A percentile compares a stretch with the other conserved stretches of the same genome.
phyloP scores from a whole-genome alignment of 2,797 vertebrate genomes.

The Paguma larvata region DNA sequence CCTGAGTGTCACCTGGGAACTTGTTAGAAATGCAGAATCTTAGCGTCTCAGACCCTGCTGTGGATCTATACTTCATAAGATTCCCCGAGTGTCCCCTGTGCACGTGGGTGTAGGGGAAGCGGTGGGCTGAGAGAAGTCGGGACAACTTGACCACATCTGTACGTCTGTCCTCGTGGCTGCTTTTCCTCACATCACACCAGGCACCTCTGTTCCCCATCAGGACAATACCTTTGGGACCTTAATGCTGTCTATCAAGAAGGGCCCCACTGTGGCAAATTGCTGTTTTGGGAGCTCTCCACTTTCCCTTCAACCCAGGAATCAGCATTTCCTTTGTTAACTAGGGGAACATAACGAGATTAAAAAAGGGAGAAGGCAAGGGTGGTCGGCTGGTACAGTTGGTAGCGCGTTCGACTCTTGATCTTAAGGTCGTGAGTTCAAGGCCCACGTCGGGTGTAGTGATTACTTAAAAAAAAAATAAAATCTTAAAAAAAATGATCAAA shows the following conservation, averaged over 20 bases:
- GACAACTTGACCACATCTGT: not conserved
- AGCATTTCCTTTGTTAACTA: constrained; percentile 29
- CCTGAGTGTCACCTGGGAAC: not conserved
- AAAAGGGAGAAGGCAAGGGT: not conserved
- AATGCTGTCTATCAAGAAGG: not conserved
- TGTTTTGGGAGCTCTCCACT: not conserved
- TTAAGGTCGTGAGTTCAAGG: too few species aligned
- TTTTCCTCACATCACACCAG: not conserved
- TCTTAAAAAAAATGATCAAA: not conserved
- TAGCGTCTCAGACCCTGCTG: not conserved
- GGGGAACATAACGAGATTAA: not conserved
- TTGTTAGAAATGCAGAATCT: not conserved
- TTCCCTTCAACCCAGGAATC: not conserved
- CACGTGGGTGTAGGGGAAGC: not conserved
- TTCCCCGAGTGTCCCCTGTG: not conserved
- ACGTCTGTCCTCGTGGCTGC: not conserved
- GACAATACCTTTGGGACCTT: not conserved
- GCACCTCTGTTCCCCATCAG: not conserved
- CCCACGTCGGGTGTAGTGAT: too few species aligned
- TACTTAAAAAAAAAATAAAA: too few species aligned
- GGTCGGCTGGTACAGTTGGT: too few species aligned
- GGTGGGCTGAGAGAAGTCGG: not conserved
- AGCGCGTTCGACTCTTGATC: too few species aligned
- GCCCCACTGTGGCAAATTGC: not conserved
- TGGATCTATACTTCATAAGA: not conserved